Evolutionary conservation across 2,888 invertebrate genomes (phyloP), one percentile per base, ranked within the genome.

Genomic region (Amblyjoppa proteus): DNA sequence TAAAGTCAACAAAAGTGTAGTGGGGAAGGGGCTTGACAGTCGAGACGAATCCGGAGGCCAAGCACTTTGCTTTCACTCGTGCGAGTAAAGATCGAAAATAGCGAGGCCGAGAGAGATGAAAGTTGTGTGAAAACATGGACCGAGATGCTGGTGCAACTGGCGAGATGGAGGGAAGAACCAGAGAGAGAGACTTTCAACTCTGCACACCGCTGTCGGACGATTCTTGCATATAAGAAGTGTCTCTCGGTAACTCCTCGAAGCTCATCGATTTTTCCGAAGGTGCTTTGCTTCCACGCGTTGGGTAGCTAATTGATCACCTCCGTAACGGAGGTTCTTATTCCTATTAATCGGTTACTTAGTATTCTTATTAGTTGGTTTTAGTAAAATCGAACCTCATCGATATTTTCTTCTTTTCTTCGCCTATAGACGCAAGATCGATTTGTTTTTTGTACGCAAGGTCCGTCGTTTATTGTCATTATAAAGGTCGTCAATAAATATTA

Each of bases 31-130:
- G 4, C 20, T 11, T 11, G 3, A 68, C 38, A 68, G 11, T 20
- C 41, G 68, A 16, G 45, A 64, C 16, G 51, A 51, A 38, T 25
- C 31, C 56, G n/a, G 38, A 41, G 53, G 66, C 13, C 56, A 41
- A 56, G 41, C 68, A 45, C 68, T 77, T 76, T 53, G 68, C 76
- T 76, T 77, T 77, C 77, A 77, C 77, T 68, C 53, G 41, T 53
- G 51, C 77, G 68, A 25, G 41, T 38, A 68, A 77, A 77, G 68
- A 77, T 66, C 16, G 51, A 45, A n/a, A 31, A 76, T 53, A n/a
- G n/a, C 34, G 25, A 66, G 38, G 68, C 28, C 4, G 25, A 73
- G 25, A 1, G 25, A 51, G 34, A 56, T 11, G 38, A 76, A 66
- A 45, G 9, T 7, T 16, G 20, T 64, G n/a, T 16, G 34, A 34